Conservation (phyloP, 1,140 invertebrate species). For the Cyclina sinensis region DNA sequence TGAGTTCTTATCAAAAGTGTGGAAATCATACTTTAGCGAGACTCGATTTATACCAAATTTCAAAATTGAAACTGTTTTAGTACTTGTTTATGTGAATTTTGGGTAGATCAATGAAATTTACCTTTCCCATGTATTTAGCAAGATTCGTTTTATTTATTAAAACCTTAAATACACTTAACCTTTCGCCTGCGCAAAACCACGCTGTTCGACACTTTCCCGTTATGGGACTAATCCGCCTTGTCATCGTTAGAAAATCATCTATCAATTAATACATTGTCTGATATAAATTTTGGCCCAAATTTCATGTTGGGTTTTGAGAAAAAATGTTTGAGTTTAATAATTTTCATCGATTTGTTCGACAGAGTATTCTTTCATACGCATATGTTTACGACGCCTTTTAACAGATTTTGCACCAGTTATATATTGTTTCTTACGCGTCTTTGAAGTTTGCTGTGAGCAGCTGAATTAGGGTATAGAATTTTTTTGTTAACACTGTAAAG, state of each 20-base stretch:
- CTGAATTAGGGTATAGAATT: slow-evolving; percentile 13
- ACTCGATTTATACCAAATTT: too few species aligned
- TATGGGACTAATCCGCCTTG: background rate
- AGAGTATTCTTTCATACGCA: background rate
- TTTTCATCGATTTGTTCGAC: slow-evolving; percentile 3
- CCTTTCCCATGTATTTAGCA: too few species aligned
- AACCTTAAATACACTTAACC: background rate
- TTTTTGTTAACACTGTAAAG: background rate
- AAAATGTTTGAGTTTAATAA: background rate
- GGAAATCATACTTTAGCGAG: too few species aligned
- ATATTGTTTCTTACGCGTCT: slow-evolving; percentile 13
- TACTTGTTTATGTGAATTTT: too few species aligned
- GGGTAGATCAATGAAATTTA: too few species aligned
- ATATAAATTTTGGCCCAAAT: background rate
- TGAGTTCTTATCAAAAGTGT: too few species aligned
- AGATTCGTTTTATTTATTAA: background rate
- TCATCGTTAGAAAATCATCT: background rate
- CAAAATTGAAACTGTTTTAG: too few species aligned
- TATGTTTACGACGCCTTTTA: background rate
- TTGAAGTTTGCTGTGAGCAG: slow-evolving; percentile 17
- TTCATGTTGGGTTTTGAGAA: background rate
- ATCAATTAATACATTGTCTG: slow-evolving; percentile 3
- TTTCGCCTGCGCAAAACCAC: background rate
- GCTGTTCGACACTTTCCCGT: too few species aligned
- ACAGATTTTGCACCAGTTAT: background rate